phyloP scores from a whole-genome alignment of 2,797 vertebrate species.

The Sternotherus odoratus region DNA sequence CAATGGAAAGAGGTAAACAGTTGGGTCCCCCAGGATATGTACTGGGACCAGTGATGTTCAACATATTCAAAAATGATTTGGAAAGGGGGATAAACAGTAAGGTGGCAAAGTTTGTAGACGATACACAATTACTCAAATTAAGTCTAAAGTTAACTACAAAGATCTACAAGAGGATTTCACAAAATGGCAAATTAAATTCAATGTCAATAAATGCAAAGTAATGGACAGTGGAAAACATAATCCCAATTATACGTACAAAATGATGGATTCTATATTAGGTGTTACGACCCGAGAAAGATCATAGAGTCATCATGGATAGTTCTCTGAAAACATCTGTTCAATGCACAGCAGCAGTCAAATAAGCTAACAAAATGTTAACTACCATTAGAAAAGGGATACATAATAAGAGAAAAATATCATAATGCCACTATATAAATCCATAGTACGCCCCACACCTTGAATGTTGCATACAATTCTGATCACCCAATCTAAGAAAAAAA shows the following conservation, averaged over 20 bases:
- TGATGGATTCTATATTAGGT: neutral
- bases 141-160: neutral
- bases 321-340: neutral
- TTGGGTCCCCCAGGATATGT: neutral
- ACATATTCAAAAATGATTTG: neutral
- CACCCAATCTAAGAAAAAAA: neutral
- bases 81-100: neutral
- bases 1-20: neutral
- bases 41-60: neutral
- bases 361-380: neutral
- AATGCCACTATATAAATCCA: neutral
- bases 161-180: neutral
- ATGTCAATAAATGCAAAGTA: neutral
- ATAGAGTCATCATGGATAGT: neutral
- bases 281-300: neutral
- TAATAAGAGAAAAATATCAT: neutral
- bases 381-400: neutral
- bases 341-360: neutral
- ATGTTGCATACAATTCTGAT: neutral
- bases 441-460: neutral
- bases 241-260: neutral
- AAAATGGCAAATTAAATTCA: neutral
- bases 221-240: neutral
- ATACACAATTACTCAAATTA: neutral
- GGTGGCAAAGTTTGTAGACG: neutral